These are phyloP conservation scores for Apostichopus californicus DNA, from an alignment of 35 echinoderm and acorn worm genomes.

Conservation along the genomic window DNA sequence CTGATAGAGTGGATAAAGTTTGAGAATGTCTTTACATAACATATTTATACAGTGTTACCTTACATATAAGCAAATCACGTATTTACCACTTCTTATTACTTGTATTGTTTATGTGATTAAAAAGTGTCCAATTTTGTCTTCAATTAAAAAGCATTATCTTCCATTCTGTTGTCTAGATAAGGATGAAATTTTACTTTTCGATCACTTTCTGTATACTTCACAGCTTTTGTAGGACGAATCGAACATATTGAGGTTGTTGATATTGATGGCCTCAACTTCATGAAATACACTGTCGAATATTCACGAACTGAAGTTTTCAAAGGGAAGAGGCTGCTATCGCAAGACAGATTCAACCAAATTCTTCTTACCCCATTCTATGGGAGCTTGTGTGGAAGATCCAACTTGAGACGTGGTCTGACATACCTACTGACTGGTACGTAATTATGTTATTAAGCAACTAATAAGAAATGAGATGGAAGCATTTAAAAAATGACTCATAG, in stretches of 20 bases:
- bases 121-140: too few relatives aligned
- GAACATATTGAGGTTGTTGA: neutral
- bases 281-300: neutral
- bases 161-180: too few relatives aligned
- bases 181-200: neutral
- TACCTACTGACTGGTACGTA: conserved; percentile 23
- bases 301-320: neutral
- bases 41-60: too few relatives aligned
- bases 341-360: neutral
- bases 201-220: neutral
- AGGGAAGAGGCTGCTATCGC: neutral
- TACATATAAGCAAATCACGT: too few relatives aligned
- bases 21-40: too few relatives aligned
- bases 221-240: conserved; percentile 31
- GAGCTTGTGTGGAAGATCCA: conserved; percentile 13
- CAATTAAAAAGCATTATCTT: too few relatives aligned
- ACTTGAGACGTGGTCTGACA: neutral
- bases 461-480: neutral
- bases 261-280: neutral
- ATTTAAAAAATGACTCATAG: neutral
- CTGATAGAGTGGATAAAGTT: too few relatives aligned
- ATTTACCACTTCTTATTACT: too few relatives aligned
- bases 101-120: too few relatives aligned
- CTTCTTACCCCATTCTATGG: conserved; percentile 31
- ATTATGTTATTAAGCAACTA: neutral